Conservation (phyloP, 2,113 vertebrate species). For the Serinus canaria region DNA sequence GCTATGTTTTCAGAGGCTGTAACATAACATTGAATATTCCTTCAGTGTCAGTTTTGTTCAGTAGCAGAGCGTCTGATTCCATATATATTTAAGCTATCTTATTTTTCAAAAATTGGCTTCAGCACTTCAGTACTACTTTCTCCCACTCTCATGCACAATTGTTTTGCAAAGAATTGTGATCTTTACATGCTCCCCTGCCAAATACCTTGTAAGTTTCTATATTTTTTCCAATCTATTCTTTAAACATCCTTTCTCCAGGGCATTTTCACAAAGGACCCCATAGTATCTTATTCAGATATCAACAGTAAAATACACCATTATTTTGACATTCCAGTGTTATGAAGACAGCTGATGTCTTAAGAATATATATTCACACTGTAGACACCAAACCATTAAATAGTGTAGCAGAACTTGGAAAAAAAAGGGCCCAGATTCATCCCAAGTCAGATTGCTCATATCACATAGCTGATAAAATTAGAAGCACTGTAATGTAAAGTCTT, state of each 20-base stretch:
- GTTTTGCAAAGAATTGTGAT: constrained; percentile 63
- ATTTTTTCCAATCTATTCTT: constrained; percentile 54
- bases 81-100: constrained; percentile 44
- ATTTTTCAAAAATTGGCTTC: constrained; percentile 47
- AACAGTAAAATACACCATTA: constrained; percentile 35
- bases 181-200: constrained; percentile 57
- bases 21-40: constrained; percentile 63
- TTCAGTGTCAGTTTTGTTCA: constrained; percentile 62
- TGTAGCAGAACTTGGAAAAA: background rate
- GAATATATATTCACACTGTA: background rate
- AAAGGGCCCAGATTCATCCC: background rate
- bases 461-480: constrained; percentile 29
- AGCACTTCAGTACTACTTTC: constrained; percentile 16
- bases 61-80: constrained; percentile 1
- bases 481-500: background rate
- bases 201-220: constrained; percentile 32
- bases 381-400: background rate
- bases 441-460: background rate
- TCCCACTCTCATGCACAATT: background rate
- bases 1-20: constrained; percentile 67
- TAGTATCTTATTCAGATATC: constrained; percentile 3
- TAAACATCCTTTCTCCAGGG: constrained; percentile 55
- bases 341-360: constrained; percentile 21
- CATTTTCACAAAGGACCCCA: constrained; percentile 44
- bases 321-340: constrained; percentile 44